Evolutionary conservation across 2,888 invertebrate genomes (phyloP), one percentile per base, ranked within the genome.

Genomic region (Chironomus tentans): DNA sequence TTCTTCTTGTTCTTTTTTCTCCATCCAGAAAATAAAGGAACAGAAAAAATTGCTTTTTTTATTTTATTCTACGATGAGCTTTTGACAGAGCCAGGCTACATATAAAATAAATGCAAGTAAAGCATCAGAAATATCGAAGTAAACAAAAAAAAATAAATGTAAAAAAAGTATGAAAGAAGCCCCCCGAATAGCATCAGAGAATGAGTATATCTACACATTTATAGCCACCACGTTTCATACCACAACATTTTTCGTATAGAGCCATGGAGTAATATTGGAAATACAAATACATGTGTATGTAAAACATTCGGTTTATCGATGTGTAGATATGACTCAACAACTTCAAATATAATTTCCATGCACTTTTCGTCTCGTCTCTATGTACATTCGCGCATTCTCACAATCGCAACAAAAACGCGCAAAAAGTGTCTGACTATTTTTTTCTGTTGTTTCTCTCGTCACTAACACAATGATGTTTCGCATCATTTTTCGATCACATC

Each of bases 331-430:
- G 56, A 56, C 56, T 56, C 56, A 56, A 56, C 56, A 56, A 56
- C 18, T 56, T 56, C 18, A 18, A 56, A 18, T 56, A 18, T 56
- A 56, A 56, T 56, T 68, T 74, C 68, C 74, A 74, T 74, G 74
- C 74, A 74, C 24, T 74, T 70, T 70, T 50, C 47, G 69, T 69
- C 69, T 70, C 70, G 70, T 68, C 46, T 38, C 68, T 28, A 68
- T 68, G 18, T 68, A 18, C 15, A 74, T 24, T 74, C 74, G 74
- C 74, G 74, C 74, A 74, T 74, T 74, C 74, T 68, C 74, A 74
- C 74, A 68, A 68, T 62, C 50, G 68, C 68, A 74, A 61, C 38
- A 70, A 70, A 72, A 72, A 68, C 74, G 74, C 74, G 74, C 74
- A 74, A 73, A 73, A 73, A 73, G 68, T 73, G 74, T 68, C 74